Base-by-base conservation (phyloP, 2,888 invertebrate genomes). In the Laothoe populi region DNA sequence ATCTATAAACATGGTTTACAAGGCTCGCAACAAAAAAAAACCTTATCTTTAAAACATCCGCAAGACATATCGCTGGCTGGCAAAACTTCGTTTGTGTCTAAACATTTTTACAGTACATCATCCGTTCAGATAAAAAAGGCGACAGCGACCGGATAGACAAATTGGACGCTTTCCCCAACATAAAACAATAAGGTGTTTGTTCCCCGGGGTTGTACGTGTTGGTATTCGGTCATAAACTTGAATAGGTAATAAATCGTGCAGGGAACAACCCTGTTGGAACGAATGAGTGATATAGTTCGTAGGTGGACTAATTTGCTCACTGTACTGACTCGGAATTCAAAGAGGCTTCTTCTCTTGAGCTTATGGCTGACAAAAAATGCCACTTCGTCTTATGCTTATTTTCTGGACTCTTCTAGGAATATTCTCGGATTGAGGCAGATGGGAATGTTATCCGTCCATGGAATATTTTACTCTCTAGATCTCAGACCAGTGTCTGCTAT, bases 141-240 rank as follows among this genome's bases (percentile, higher is more conserved):
- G 82, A 82, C 81, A 79, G 75, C 67, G 74, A 71, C 70, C 77
- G 78, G 72, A 73, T 72, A 75, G 81, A 82, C 82, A 86, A 87
- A 87, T 88, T 84, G 85, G 77, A 68, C 76, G 73, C 77, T 83
- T 78, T 70, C 77, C 73, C 70, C 70, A 76, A 81, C 83, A 77
- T 80, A 78, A 84, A 82, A 86, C 83, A 86, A 84, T 84, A 79
- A 81, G 77, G 78, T 75, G 75, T 68, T 69, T 72, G 70, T 72
- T 64, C 74, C 73, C 73, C 64, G n/a, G 40, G 74, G 72, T 70
- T 35, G 45, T 44, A 46, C 60, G 73, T 76, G 76, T 79, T 76
- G 74, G 72, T 72, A 63, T 63, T 66, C 70, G 72, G 65, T 71
- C 74, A 72, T 77, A 75, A 78, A 79, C 70, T 76, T 76, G 77